Base-by-base conservation (phyloP, 1,140 invertebrate species). In the Homalodisca vitripennis region DNA sequence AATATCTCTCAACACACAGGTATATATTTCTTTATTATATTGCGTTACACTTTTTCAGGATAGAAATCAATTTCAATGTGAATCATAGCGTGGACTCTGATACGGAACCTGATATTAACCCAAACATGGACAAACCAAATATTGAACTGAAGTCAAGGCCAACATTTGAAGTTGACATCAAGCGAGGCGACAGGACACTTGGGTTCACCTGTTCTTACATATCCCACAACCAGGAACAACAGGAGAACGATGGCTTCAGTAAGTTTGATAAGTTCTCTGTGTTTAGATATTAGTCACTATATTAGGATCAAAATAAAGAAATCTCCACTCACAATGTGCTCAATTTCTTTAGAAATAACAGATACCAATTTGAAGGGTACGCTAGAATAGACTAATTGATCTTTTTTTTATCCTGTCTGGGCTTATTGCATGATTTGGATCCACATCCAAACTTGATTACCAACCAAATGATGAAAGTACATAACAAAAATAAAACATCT, bases 81-180 rank as follows among this genome's bases (percentile, higher is more conserved):
- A 97, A 96, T 77, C 92, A 96, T 77, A 92, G 93, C 1, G 93
- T 97, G 0, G 92, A 95, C 77, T 83, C 90, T 17, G 90, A 91
- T 32, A 78, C 84, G 10, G 86, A 90, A 72, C 81, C 84, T 0
- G 88, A 92, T 71, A 76, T 88, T 2, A 83, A 89, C 72, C 79
- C 82, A 0, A 81, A 80, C 62, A 80, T 80, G 57, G 86, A 89
- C 62, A 89, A 91, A 78, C 84, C 88, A 51, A 87, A 92, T 26
- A 86, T 86, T 1, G 91, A 94, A 79, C 90, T 96, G 87, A 88
- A 89, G 60, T 94, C 92, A 57, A 93, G 91, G 79, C 95, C 95
- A 0, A 86, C 87, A 70, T 97, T 97, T 79, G 89, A 91, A 76
- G 84, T 97, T 62, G 91, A 95, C 75, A 84, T 96, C 14, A 79